These are phyloP conservation scores for Menura novaehollandiae DNA, from an alignment of 2,113 vertebrate genomes.

Conservation along the genomic window DNA sequence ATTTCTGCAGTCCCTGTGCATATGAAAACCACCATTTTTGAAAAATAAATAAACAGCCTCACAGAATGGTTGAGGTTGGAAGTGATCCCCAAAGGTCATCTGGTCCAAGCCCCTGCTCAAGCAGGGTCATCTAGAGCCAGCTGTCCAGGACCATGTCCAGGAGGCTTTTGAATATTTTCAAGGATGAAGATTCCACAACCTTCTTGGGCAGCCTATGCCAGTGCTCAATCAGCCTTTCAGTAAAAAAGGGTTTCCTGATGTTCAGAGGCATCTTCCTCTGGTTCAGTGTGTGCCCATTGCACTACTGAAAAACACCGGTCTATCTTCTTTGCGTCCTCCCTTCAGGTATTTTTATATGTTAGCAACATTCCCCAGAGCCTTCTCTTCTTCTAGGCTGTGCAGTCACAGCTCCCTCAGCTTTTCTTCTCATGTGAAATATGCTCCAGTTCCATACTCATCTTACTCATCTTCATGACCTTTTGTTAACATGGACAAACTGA, in stretches of 20 bases:
- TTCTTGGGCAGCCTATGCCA: neutral
- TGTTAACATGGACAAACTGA: neutral
- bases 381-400: neutral
- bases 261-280: neutral
- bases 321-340: neutral
- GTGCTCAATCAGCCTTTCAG: neutral
- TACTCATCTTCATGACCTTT: neutral
- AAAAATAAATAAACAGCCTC: neutral
- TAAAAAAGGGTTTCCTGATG: neutral
- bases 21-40: neutral
- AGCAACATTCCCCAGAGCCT: neutral
- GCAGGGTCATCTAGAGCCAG: neutral
- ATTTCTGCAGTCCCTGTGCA: neutral
- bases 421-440: neutral
- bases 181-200: neutral
- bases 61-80: neutral
- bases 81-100: neutral
- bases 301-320: neutral
- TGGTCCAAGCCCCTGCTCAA: neutral
- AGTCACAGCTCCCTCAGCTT: neutral
- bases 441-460: neutral
- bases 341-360: neutral
- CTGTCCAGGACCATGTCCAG: neutral
- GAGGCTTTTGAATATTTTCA: neutral
- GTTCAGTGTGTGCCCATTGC: neutral